A percentile compares a stretch with the other conserved stretches of the same genome.
phyloP scores from a whole-genome alignment of 2,797 vertebrate species.

The Notoglanidium macrostoma region DNA sequence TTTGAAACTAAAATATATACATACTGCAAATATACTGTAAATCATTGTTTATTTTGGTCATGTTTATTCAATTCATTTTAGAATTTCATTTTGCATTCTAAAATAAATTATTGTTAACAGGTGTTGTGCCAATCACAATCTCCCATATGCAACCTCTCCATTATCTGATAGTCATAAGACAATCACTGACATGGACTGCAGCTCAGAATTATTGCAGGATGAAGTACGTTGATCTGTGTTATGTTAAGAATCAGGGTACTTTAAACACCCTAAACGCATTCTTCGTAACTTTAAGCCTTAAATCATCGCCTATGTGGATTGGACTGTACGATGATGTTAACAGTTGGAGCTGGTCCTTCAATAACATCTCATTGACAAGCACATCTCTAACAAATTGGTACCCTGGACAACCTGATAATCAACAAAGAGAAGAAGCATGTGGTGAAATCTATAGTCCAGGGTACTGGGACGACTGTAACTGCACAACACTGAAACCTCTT shows the following conservation, averaged over 20 bases:
- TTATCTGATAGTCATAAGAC: accelerated
- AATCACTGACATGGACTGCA: neutral
- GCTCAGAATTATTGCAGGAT: neutral
- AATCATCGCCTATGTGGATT: neutral
- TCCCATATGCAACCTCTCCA: neutral
- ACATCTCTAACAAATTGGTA: neutral
- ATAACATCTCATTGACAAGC: neutral
- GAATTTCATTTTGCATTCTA: too few species aligned
- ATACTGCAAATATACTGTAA: too few species aligned
- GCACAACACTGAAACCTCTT: neutral
- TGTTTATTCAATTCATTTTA: too few species aligned
- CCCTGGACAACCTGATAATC: neutral
- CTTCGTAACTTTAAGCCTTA: neutral
- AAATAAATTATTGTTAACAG: neutral
- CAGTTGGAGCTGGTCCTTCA: constrained; percentile 25
- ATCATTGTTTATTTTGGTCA: too few species aligned
- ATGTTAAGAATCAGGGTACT: neutral
- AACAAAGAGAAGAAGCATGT: neutral
- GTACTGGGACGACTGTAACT: neutral
- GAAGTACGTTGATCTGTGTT: neutral
- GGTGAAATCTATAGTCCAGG: accelerated
- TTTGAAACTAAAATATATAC: too few species aligned
- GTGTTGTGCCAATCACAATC: neutral
- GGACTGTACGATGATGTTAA: constrained; percentile 31
- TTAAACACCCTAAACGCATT: neutral